These are phyloP conservation scores for Triops cancriformis DNA, from an alignment of 1,140 invertebrate genomes.

Conservation along the genomic window DNA sequence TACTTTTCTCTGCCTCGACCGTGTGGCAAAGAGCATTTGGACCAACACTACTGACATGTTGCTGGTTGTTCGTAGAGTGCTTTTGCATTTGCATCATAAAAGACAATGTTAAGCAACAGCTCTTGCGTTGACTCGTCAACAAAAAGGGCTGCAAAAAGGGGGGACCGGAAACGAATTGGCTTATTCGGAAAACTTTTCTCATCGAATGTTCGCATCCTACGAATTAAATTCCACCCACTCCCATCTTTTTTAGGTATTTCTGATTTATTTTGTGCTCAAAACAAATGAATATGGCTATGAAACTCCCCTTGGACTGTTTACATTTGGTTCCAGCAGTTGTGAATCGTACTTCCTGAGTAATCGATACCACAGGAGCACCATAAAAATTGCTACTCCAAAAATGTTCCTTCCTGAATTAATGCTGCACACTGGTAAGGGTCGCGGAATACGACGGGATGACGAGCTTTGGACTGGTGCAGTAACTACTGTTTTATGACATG, in stretches of 20 bases:
- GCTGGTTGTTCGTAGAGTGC: background rate
- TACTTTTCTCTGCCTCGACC: background rate
- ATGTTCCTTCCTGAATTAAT: background rate
- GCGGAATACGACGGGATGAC: background rate
- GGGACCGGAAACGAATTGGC: background rate
- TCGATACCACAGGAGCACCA: too few relatives aligned
- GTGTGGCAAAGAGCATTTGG: constrained; percentile 10
- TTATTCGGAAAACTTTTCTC: background rate
- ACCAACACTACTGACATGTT: background rate
- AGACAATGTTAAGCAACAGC: background rate
- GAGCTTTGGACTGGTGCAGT: background rate
- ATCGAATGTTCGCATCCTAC: too few relatives aligned
- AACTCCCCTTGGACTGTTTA: too few relatives aligned
- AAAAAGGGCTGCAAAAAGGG: background rate
- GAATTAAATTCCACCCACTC: too few relatives aligned
- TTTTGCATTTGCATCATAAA: background rate
- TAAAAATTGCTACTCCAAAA: background rate
- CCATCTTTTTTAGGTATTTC: too few relatives aligned
- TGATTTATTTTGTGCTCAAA: too few relatives aligned
- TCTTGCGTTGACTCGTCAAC: background rate
- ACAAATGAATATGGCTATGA: too few relatives aligned
- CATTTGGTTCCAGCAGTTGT: background rate
- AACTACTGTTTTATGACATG: constrained; percentile 8
- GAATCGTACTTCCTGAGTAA: background rate
- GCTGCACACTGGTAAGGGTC: background rate